A percentile compares a stretch with the other conserved stretches of the same genome.
phyloP scores from a whole-genome alignment of 2,888 invertebrate species.

The Craniophora ligustri region DNA sequence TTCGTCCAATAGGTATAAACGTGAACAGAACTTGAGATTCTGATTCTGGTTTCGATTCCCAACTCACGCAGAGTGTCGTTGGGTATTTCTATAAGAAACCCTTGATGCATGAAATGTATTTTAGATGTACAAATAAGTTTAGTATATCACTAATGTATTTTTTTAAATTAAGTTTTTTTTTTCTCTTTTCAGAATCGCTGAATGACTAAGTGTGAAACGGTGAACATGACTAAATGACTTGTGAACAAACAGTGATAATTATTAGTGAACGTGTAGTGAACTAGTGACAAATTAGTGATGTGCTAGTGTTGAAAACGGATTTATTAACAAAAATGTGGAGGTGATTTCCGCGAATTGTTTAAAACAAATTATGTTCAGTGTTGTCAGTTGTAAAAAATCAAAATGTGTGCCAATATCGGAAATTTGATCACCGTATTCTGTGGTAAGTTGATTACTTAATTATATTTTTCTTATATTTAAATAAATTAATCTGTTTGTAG shows the following conservation, averaged over 20 bases:
- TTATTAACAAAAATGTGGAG: conserved; percentile 69
- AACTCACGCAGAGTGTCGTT: too few relatives aligned
- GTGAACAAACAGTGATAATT: conserved; percentile 29
- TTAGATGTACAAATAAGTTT: too few relatives aligned
- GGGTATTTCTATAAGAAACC: too few relatives aligned
- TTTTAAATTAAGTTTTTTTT: conserved; percentile 33
- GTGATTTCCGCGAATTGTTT: conserved; percentile 64
- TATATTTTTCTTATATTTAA: background rate
- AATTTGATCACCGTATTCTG: conserved; percentile 66
- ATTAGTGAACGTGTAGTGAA: conserved; percentile 51
- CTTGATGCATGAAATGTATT: too few relatives aligned
- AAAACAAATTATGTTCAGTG: conserved; percentile 74
- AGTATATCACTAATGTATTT: background rate
- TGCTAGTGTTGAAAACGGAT: conserved; percentile 51
- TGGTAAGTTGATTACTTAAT: conserved; percentile 70
- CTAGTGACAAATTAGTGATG: conserved; percentile 58
- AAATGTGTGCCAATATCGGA: conserved; percentile 79
- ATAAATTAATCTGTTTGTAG: too few relatives aligned
- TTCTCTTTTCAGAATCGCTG: conserved; percentile 31
- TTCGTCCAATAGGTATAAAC: too few relatives aligned
- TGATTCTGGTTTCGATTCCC: too few relatives aligned
- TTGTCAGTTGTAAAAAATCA: conserved; percentile 58
- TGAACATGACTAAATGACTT: conserved; percentile 41
- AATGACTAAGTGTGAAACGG: conserved; percentile 17
- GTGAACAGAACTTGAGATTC: too few relatives aligned